phyloP scores from a whole-genome alignment of 2,888 invertebrate genomes.

The Clistopyga incitator region DNA sequence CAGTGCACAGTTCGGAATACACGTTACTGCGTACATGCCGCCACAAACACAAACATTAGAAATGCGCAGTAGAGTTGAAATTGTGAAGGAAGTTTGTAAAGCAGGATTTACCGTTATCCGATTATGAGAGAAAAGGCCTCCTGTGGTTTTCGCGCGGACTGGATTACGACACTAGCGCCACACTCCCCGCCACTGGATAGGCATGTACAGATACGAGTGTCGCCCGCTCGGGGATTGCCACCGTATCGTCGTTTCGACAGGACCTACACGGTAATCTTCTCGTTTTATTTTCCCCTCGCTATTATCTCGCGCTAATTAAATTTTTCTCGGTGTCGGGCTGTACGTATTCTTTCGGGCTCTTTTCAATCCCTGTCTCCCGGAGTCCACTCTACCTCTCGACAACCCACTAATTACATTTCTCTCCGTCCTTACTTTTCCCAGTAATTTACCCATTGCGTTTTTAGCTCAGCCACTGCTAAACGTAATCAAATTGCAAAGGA shows the following conservation, averaged over 20 bases:
- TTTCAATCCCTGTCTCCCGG: conserved; percentile 3
- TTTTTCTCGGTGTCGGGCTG: conserved; percentile 50
- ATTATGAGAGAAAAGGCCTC: conserved; percentile 71
- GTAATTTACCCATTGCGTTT: not conserved
- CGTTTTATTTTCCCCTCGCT: conserved; percentile 48
- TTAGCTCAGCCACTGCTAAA: not conserved
- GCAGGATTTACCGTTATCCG: conserved; percentile 72
- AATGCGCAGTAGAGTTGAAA: not conserved
- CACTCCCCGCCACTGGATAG: not conserved
- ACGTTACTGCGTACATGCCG: not conserved
- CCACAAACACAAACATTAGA: not conserved
- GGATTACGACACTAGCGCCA: conserved; percentile 60
- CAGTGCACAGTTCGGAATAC: too few relatives aligned
- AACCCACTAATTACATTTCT: conserved; percentile 41
- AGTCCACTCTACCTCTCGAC: conserved; percentile 5
- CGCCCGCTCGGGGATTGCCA: conserved; percentile 17
- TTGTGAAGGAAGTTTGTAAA: conserved; percentile 70
- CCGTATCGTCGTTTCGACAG: conserved; percentile 54
- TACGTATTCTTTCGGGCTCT: conserved; percentile 34
- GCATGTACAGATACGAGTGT: not conserved
- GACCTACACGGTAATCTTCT: conserved; percentile 51
- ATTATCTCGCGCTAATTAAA: conserved; percentile 56
- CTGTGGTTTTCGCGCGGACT: conserved; percentile 63
- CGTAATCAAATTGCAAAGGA: not conserved
- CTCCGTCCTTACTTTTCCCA: conserved; percentile 13